Evolutionary conservation across 2,797 vertebrate species (phyloP), one percentile per base, ranked within the genome.

Genomic region (Heteromormyrus szaboi): DNA sequence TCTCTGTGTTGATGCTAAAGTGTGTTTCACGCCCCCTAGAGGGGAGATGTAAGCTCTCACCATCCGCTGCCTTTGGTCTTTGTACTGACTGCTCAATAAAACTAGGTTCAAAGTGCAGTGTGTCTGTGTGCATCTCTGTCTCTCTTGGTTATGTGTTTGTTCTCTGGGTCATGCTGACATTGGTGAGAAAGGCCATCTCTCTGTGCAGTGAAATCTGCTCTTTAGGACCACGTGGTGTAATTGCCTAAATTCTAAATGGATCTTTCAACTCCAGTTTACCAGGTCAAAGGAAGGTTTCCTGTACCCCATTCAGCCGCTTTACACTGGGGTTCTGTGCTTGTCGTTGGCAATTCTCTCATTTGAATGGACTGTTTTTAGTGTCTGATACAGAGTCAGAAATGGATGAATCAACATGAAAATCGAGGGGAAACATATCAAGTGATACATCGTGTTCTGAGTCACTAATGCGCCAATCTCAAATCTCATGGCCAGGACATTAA

Each of bases 31-130:
- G 89, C 89, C 89, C 88, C 91, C 88, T 88, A 88, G 54, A 19
- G 54, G 89, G 89, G 90, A 90, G 88, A 90, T 87, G 90, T 72
- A 89, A 91, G 91, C 92, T 93, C 91, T 93, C 91, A 93, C 91
- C 89, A 90, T 95, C 93, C 93, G 91, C 94, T 92, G 91, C 93
- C 93, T 94, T 89, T 92, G 25, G 91, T 92, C 93, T 95, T 95
- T 95, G 93, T 96, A 95, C 93, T 94, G 53, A 93, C 91, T 91
- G 94, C 93, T 92, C 88, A 95, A 95, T 95, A 96, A 96, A 96
- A 92, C 88, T 93, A 90, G 89, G 53, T 87, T 41, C 12, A 59
- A 87, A 53, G 50, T 51, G 37, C 76, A 81, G 76, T 81, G 14
- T 79, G 76, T 81, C 37, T 81, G 76, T 81, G 76, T 81, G 1